Conservation (phyloP, 1,140 invertebrate genomes). For the Brachionus plicatilis region DNA sequence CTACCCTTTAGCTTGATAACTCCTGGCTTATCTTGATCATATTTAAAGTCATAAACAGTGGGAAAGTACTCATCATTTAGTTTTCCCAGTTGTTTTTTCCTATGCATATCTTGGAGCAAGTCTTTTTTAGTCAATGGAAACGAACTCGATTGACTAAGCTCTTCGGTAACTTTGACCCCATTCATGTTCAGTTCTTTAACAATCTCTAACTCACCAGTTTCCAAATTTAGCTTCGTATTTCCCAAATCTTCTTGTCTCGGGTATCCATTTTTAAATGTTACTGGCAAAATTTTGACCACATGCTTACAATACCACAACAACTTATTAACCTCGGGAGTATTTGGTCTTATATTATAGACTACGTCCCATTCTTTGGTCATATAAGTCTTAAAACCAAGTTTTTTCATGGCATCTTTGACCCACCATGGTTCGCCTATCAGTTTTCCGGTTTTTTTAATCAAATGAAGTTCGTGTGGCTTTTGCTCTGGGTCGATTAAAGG, state of each 20-base stretch:
- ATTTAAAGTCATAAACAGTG: conserved; percentile 19
- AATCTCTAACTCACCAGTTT: conserved; percentile 29
- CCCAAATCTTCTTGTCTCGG: neutral
- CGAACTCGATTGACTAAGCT: neutral
- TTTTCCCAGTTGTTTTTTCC: conserved; percentile 6
- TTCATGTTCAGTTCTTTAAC: neutral
- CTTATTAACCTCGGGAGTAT: conserved; percentile 27
- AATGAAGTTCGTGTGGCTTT: conserved; percentile 5
- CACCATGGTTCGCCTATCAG: conserved; percentile 7
- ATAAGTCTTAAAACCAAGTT: conserved; percentile 24
- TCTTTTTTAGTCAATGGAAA: neutral
- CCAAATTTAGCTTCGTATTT: conserved; percentile 14
- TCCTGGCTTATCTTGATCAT: conserved; percentile 39
- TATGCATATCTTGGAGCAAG: neutral
- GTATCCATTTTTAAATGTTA: conserved; percentile 21
- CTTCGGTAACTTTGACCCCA: neutral
- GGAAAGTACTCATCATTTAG: conserved; percentile 41
- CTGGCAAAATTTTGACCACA: conserved; percentile 18
- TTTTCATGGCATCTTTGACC: conserved; percentile 37
- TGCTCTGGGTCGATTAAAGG: neutral
- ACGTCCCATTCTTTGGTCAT: conserved; percentile 8
- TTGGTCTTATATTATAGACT: conserved; percentile 1
- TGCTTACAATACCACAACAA: conserved; percentile 35
- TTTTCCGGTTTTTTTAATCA: neutral
- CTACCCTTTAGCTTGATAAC: conserved; percentile 12